Percentiles rank a stretch among this genome's conserved stretches.
Conservation (phyloP, 2,797 vertebrate genomes). For the Apogon talboti region DNA sequence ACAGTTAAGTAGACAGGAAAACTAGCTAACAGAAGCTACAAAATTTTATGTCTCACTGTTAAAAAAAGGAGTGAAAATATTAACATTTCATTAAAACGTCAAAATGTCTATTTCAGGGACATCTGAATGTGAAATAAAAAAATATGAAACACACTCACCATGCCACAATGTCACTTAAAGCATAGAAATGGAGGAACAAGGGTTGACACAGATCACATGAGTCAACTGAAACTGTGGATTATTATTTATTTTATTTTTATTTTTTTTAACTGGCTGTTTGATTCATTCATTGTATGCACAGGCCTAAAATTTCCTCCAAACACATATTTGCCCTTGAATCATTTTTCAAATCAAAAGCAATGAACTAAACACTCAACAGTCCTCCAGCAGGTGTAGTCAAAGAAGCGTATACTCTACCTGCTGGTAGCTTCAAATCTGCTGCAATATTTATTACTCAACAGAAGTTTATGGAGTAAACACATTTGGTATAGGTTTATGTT, state of each 20-base stretch:
- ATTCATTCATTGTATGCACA: conserved; percentile 9
- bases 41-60: background rate
- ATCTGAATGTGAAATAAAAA: background rate
- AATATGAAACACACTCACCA: conserved; percentile 7
- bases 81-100: background rate
- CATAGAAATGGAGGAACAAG: conserved; percentile 12
- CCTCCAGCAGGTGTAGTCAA: conserved; percentile 16
- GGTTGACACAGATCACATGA: conserved; percentile 21
- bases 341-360: conserved; percentile 22
- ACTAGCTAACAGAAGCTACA: background rate
- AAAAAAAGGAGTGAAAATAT: background rate
- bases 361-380: conserved; percentile 10
- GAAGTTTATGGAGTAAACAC: conserved; percentile 24
- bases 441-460: conserved; percentile 16
- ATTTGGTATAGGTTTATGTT: background rate
- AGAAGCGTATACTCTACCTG: conserved; percentile 7
- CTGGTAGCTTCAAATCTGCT: conserved; percentile 24
- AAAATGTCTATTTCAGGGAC: background rate
- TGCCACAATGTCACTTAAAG: conserved; percentile 9
- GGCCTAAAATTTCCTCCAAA: conserved; percentile 6
- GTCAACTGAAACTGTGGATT: conserved; percentile 5
- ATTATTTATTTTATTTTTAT: no score
- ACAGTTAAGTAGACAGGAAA: conserved; percentile 3
- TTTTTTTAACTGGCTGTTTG: conserved; percentile 1
- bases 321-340: conserved; percentile 14